Conservation (phyloP, 92 coral and sea anemone species). For the Zoanthus gigantus region DNA sequence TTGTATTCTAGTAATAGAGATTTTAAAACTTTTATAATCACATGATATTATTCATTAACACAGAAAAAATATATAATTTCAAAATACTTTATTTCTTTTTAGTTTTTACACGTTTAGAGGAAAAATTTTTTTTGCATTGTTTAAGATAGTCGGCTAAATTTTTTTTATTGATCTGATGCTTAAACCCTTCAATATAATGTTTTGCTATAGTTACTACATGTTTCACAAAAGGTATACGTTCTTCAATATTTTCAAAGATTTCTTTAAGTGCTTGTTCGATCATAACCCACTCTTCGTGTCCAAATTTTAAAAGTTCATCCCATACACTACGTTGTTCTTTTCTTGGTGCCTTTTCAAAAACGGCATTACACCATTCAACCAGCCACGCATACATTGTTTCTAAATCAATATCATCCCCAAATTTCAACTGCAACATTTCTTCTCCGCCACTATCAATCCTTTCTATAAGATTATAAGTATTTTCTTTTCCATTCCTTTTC, state of each 20-base stretch:
- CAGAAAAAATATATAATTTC: no score
- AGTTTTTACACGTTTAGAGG: not conserved
- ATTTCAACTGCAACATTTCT: not conserved
- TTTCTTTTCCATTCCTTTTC: no score
- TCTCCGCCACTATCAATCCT: not conserved
- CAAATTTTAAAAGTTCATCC: not conserved
- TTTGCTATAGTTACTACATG: not conserved
- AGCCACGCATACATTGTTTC: not conserved
- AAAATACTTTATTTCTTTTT: no score
- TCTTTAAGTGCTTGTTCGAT: not conserved
- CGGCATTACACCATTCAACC: not conserved
- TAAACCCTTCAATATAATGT: not conserved
- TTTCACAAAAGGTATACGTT: not conserved
- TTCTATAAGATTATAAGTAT: not conserved
- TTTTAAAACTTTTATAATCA: no score
- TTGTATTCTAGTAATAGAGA: not conserved
- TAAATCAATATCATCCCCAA: not conserved
- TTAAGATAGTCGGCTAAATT: not conserved
- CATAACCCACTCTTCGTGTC: not conserved
- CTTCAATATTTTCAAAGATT: not conserved
- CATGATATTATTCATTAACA: not conserved
- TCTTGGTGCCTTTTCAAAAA: not conserved
- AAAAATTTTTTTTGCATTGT: no score
- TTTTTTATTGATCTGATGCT: no score
- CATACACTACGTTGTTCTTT: not conserved